A percentile compares a stretch with the other conserved stretches of the same genome.
These are phyloP conservation scores for Cerastis leucographa DNA, from an alignment of 2,888 invertebrate genomes.

Conservation along the genomic window DNA sequence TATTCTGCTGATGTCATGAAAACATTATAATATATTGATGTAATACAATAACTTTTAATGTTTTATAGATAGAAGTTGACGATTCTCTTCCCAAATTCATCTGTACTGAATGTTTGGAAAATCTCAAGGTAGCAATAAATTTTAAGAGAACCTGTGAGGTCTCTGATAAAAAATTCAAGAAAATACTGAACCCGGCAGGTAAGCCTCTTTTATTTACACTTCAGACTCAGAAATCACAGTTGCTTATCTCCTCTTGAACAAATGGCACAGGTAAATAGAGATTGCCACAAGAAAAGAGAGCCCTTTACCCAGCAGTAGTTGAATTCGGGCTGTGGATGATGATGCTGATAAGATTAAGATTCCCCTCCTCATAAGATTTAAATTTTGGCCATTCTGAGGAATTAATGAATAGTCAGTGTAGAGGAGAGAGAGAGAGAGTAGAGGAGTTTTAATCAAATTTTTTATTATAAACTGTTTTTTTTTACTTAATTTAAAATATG, in stretches of 20 bases:
- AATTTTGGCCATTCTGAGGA: neutral
- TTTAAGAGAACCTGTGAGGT: conserved; percentile 85
- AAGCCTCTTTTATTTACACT: conserved; percentile 14
- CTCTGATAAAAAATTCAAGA: conserved; percentile 84
- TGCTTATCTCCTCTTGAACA: neutral
- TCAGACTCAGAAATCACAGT: neutral
- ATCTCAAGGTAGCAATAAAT: conserved; percentile 79
- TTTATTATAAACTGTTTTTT: neutral
- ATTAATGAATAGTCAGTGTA: neutral
- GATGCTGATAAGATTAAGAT: no score
- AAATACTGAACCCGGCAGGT: conserved; percentile 85
- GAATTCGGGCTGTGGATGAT: neutral
- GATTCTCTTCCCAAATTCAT: conserved; percentile 87
- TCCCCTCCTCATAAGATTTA: no score
- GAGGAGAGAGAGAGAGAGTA: neutral
- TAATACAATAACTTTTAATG: conserved; percentile 1
- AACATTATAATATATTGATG: neutral
- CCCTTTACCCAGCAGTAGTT: neutral
- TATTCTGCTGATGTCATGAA: no score
- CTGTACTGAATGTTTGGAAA: conserved; percentile 83
- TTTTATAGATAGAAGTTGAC: conserved; percentile 81
- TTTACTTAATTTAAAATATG: neutral
- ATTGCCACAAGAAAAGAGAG: neutral
- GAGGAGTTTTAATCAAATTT: neutral
- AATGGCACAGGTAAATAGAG: neutral